Evolutionary conservation across 2,113 vertebrate genomes (phyloP).

Genomic region (Alectura lathami): DNA sequence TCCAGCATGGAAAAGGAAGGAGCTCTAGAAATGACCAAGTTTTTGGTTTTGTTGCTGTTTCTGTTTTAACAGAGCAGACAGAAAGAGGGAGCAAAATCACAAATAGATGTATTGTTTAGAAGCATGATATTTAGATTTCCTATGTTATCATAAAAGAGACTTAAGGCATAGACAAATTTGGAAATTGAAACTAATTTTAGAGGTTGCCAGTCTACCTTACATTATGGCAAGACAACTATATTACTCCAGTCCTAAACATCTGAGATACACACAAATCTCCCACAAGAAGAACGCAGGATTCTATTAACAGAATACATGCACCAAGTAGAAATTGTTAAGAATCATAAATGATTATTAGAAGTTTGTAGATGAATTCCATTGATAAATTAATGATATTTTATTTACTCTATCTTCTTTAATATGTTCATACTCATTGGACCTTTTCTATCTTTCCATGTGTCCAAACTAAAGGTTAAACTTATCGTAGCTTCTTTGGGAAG

Average conservation of each 20-base stretch:
- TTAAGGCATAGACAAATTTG: not conserved
- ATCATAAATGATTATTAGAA: not conserved
- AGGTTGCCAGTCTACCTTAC: not conserved
- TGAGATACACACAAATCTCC: not conserved
- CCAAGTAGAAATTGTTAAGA: not conserved
- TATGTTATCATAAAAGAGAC: not conserved
- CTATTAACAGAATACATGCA: not conserved
- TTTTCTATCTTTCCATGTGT: not conserved
- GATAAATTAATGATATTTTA: not conserved
- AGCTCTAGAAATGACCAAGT: not conserved
- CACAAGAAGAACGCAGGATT: not conserved
- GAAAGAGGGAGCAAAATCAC: not conserved
- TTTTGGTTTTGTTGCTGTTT: not conserved
- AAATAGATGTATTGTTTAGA: not conserved
- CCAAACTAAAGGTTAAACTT: not conserved
- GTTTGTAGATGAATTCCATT: not conserved
- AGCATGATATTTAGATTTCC: not conserved
- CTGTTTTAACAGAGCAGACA: not conserved
- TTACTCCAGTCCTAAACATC: accelerated
- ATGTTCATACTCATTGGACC: accelerated
- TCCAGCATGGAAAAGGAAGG: not conserved
- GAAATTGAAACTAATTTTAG: not conserved
- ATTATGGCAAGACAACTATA: not conserved
- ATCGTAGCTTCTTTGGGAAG: not conserved
- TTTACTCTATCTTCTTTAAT: not conserved